Base-by-base conservation (phyloP, 92 coral and sea anemone genomes). In the Palythoa heliodiscus region DNA sequence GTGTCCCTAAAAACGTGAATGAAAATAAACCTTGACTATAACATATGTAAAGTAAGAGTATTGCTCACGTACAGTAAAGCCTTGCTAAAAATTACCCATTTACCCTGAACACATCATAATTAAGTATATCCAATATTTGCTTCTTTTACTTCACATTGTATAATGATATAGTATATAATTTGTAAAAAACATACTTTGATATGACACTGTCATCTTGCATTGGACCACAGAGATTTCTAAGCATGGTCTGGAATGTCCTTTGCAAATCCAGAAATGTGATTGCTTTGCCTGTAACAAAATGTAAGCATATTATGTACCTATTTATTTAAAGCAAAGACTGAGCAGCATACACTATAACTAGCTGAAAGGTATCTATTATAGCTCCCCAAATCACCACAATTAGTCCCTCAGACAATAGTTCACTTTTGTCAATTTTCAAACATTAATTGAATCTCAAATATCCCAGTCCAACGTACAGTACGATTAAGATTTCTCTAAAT, bases 171-270 rank as follows among this genome's bases (percentile, higher is more conserved):
- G n/a, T n/a, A n/a, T n/a, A n/a, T n/a, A n/a, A n/a, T n/a, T n/a
- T n/a, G n/a, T n/a, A n/a, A n/a, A n/a, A n/a, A n/a, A n/a, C 75
- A 71, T 71, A 71, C 75, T 71, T 71, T 71, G 75, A 71, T 71
- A 71, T 38, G 10, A 38, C 75, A 71, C 43, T 71, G 3, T 39
- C 54, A 71, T 71, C 75, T 71, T 37, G 52, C 52, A 71, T 14
- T 71, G 75, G 52, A 71, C 75, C 75, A 71, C 75, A 16, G n/a
- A 71, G 75, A 71, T 71, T 71, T 38, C 52, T 71, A 6, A 71
- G n/a, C 75, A 71, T 71, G 52, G 75, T 9, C 75, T 71, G 75
- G 22, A 37, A 35, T 35, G 50, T 71, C 75, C 52, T 35, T 71
- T 71, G 75, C 52, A 71, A 71, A 39, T 71, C 75, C 52, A 71